These are phyloP conservation scores for Lophius americanus DNA, from an alignment of 2,797 vertebrate species.

Conservation along the genomic window DNA sequence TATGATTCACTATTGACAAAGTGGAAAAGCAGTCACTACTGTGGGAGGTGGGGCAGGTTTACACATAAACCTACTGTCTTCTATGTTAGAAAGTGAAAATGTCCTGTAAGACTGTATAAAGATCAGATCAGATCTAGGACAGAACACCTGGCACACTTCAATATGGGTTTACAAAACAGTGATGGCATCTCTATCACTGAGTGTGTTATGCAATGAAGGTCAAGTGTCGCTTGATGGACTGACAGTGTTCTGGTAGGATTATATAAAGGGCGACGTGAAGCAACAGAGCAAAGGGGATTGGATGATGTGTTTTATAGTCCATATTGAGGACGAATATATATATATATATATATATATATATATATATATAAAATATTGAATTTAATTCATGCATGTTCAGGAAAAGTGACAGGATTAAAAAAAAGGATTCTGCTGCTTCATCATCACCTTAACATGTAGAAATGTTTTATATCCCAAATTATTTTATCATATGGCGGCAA, in stretches of 20 bases:
- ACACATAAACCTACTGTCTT: background rate
- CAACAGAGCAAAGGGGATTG: conserved; percentile 35
- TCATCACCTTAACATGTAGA: background rate
- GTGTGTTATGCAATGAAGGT: conserved; percentile 68
- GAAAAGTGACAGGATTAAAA: conserved; percentile 3
- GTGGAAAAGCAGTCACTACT: conserved; percentile 12
- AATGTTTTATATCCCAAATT: background rate
- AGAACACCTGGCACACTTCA: conserved; percentile 17
- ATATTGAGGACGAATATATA: conserved; percentile 26
- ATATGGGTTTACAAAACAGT: conserved; percentile 45
- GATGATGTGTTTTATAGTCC: conserved; percentile 36
- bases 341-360: too few species aligned
- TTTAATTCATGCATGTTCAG: background rate
- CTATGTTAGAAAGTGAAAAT: conserved; percentile 3
- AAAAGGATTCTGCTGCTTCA: background rate
- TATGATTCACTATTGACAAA: conserved; percentile 11
- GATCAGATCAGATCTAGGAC: background rate
- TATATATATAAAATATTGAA: background rate
- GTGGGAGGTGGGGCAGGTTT: background rate
- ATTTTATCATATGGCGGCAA: too few species aligned
- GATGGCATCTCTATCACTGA: conserved; percentile 38
- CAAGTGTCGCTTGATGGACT: conserved; percentile 65
- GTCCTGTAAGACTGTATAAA: background rate
- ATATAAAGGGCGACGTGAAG: conserved; percentile 50
- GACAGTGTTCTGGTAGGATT: conserved; percentile 72